These are phyloP conservation scores for Zapus hudsonius DNA, from an alignment of 2,113 vertebrate species.

Conservation along the genomic window DNA sequence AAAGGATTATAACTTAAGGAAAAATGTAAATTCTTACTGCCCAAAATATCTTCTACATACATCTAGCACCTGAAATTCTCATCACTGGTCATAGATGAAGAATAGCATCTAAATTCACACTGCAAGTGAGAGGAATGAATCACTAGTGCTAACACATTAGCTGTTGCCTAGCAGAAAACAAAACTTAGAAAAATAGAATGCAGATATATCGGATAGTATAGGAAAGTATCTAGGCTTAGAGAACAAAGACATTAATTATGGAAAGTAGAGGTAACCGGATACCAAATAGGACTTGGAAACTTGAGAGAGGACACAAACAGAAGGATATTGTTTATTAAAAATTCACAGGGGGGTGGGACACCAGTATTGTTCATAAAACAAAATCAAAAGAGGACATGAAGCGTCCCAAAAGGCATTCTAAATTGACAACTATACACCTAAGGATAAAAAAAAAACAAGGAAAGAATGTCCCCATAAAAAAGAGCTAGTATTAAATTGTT, in stretches of 20 bases:
- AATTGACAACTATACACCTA: background rate
- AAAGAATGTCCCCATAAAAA: conserved; percentile 20
- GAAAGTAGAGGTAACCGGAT: background rate
- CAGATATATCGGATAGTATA: background rate
- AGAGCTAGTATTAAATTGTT: background rate
- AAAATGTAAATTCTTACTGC: background rate
- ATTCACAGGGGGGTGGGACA: background rate
- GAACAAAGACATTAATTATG: background rate
- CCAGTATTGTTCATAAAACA: background rate
- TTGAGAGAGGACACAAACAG: background rate
- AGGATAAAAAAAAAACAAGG: conserved; percentile 9
- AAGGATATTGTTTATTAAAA: background rate
- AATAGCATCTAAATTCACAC: background rate
- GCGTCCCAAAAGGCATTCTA: background rate
- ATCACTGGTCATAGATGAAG: background rate
- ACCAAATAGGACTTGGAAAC: background rate
- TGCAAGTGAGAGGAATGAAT: background rate
- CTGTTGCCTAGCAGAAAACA: conserved; percentile 4
- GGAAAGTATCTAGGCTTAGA: background rate
- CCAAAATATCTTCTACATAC: background rate
- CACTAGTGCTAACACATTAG: background rate
- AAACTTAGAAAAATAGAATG: background rate
- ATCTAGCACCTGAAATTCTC: conserved; percentile 12
- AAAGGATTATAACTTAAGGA: conserved; percentile 26
- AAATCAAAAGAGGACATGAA: background rate